Conservation (phyloP, 2,113 vertebrate genomes). For the Osmerus eperlanus region DNA sequence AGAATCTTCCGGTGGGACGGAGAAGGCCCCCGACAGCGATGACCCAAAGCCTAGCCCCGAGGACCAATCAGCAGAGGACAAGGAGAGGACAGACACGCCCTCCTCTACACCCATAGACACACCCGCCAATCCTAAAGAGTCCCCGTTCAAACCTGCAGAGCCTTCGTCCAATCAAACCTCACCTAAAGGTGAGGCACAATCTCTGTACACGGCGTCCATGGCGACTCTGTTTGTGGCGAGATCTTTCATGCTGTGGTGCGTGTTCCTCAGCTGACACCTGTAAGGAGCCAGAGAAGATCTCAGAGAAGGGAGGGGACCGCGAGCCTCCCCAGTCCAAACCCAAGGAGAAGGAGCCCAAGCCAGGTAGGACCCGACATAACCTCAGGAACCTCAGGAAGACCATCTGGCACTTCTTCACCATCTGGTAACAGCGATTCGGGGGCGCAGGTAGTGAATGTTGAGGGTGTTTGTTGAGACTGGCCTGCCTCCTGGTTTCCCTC, state of each 20-base stretch:
- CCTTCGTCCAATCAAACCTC: slow-evolving; percentile 51
- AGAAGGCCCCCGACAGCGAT: slow-evolving; percentile 61
- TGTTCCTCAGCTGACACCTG: slow-evolving; percentile 63
- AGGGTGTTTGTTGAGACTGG: neutral
- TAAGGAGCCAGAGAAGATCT: slow-evolving; percentile 73
- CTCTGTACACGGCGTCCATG: slow-evolving; percentile 30
- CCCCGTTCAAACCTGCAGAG: slow-evolving; percentile 52
- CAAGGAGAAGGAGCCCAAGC: slow-evolving; percentile 78
- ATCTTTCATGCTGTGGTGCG: neutral
- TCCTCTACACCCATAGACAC: slow-evolving; percentile 55
- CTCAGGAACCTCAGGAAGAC: no score
- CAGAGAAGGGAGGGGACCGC: slow-evolving; percentile 74
- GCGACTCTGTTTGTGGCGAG: neutral
- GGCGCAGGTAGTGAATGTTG: neutral
- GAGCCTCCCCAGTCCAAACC: slow-evolving; percentile 64
- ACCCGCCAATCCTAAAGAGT: slow-evolving; percentile 53
- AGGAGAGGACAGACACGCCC: slow-evolving; percentile 63
- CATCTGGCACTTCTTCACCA: neutral
- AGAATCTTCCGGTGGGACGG: slow-evolving; percentile 57
- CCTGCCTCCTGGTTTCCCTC: slow-evolving; percentile 3
- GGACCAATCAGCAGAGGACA: slow-evolving; percentile 72
- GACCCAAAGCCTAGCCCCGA: slow-evolving; percentile 69
- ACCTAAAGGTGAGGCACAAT: slow-evolving; percentile 56
- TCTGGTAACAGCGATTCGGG: slow-evolving; percentile 4
- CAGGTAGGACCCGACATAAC: slow-evolving; percentile 67